Conservation (phyloP, 2,113 vertebrate genomes). For the Tyrannus savana region DNA sequence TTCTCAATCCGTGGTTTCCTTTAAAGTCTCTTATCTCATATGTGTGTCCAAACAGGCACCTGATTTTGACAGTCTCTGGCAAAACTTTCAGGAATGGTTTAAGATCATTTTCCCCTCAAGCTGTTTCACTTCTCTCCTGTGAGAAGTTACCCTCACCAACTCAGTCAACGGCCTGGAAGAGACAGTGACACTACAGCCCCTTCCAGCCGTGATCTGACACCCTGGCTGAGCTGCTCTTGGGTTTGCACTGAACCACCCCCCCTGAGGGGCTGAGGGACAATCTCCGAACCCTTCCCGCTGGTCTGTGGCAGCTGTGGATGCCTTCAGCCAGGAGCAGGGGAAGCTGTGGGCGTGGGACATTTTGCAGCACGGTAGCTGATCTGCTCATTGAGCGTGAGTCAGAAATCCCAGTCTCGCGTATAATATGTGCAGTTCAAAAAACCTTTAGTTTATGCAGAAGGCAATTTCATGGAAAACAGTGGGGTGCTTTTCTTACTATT, state of each 20-base stretch:
- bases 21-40: neutral
- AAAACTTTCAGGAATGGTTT: neutral
- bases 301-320: neutral
- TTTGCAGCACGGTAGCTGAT: neutral
- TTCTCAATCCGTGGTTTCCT: neutral
- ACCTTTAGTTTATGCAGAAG: neutral
- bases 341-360: neutral
- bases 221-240: neutral
- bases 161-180: neutral
- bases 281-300: neutral
- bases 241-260: fast-evolving
- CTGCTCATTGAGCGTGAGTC: neutral
- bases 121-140: neutral
- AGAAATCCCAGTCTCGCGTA: neutral
- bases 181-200: neutral
- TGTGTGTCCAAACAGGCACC: neutral
- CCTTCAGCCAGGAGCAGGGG: neutral
- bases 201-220: neutral
- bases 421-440: neutral
- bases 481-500: neutral
- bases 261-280: neutral
- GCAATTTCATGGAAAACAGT: neutral
- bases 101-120: neutral
- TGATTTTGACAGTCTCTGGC: neutral
- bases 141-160: neutral